Conservation (phyloP, 2,888 invertebrate genomes). For the Platycheirus albimanus region DNA sequence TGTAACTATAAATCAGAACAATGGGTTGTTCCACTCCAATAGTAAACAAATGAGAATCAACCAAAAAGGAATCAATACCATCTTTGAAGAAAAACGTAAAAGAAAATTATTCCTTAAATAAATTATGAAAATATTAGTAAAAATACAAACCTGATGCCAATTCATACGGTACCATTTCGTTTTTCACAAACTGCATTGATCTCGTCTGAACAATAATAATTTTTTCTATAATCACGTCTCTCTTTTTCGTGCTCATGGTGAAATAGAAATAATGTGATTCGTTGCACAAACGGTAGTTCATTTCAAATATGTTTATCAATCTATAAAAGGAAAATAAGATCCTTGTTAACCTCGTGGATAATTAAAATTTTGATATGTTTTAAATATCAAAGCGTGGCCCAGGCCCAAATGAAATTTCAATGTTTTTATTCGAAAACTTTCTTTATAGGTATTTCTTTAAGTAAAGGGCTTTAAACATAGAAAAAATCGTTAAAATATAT, state of each 20-base stretch:
- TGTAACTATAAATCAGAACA: constrained; percentile 77
- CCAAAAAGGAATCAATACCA: constrained; percentile 57
- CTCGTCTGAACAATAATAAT: constrained; percentile 79
- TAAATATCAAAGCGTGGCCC: no score
- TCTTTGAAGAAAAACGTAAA: constrained; percentile 1
- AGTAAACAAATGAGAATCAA: constrained; percentile 80
- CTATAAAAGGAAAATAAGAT: constrained; percentile 74
- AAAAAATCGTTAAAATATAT: no score
- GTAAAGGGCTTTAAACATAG: no score
- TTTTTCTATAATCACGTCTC: constrained; percentile 78
- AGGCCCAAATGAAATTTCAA: no score
- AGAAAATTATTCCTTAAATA: no score
- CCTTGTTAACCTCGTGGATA: no score
- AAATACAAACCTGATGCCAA: constrained; percentile 59
- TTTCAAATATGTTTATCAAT: constrained; percentile 74
- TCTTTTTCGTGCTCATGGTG: constrained; percentile 76
- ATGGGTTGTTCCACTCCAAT: constrained; percentile 79
- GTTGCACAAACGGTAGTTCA: constrained; percentile 78
- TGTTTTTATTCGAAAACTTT: no score
- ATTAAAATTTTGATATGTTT: no score
- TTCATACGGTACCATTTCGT: constrained; percentile 76
- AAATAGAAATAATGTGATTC: constrained; percentile 79
- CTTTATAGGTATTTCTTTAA: no score
- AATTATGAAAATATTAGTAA: background rate
- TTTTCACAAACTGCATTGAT: constrained; percentile 78